phyloP scores from a whole-genome alignment of 1,140 invertebrate species.

The Coenobita brevimanus region DNA sequence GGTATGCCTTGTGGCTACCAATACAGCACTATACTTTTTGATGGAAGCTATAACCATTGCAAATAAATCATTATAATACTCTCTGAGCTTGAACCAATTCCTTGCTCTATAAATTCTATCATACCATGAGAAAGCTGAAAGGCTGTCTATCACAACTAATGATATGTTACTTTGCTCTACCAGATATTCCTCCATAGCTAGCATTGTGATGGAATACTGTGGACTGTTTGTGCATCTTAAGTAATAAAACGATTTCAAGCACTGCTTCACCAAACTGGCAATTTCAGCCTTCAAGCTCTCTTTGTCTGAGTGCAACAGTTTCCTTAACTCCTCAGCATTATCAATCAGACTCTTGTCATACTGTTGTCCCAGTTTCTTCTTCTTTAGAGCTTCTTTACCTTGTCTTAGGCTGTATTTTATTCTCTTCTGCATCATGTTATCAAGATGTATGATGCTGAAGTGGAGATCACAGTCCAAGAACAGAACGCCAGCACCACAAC shows the following conservation, averaged over 20 bases:
- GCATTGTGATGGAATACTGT: slow-evolving; percentile 13
- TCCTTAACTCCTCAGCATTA: neutral
- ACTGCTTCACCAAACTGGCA: neutral
- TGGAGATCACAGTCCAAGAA: slow-evolving; percentile 15
- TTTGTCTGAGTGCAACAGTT: neutral
- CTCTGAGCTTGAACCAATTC: slow-evolving; percentile 9
- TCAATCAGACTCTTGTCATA: slow-evolving; percentile 14
- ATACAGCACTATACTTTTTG: neutral
- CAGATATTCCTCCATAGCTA: neutral
- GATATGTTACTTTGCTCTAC: neutral
- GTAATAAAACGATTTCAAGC: slow-evolving; percentile 3
- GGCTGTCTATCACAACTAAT: slow-evolving; percentile 7
- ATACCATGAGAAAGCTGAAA: slow-evolving; percentile 14
- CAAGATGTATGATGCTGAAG: slow-evolving; percentile 11
- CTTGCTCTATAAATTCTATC: slow-evolving; percentile 7
- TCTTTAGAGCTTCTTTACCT: slow-evolving; percentile 13
- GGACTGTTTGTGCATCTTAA: slow-evolving; percentile 9
- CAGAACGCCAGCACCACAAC: neutral
- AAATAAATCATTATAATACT: slow-evolving; percentile 6
- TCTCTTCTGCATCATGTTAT: slow-evolving; percentile 21
- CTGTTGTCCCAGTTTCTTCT: neutral
- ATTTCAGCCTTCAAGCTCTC: neutral
- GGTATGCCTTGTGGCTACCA: neutral
- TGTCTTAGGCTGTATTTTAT: neutral
- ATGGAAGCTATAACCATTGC: neutral